phyloP scores from a whole-genome alignment of 2,797 vertebrate species.

The Paramormyrops hopkinsi region DNA sequence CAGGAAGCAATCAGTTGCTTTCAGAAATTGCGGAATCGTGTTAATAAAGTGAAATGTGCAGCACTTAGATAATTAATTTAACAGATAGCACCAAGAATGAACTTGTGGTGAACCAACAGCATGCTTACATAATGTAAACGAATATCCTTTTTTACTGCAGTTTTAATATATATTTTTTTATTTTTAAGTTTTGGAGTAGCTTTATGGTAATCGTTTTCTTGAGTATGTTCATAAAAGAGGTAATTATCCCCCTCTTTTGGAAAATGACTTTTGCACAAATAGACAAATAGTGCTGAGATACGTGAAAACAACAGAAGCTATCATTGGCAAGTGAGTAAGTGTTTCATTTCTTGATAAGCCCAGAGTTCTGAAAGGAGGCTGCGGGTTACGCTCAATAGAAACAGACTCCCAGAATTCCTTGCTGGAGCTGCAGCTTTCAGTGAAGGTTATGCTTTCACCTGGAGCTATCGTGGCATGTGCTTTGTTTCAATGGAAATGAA shows the following conservation, averaged over 20 bases:
- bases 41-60: not conserved
- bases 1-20: not conserved
- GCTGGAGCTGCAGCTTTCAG: not conserved
- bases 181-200: not conserved
- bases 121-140: not conserved
- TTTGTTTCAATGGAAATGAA: constrained; percentile 7
- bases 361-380: not conserved
- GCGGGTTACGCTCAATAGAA: not conserved
- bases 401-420: not conserved
- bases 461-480: not conserved
- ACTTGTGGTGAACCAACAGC: not conserved
- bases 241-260: not conserved
- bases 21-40: not conserved
- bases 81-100: not conserved
- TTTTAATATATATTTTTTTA: not conserved
- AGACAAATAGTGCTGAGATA: not conserved
- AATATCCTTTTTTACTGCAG: not conserved
- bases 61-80: not conserved
- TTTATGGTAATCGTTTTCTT: constrained; percentile 7
- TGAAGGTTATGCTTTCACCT: not conserved
- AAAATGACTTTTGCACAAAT: not conserved
- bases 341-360: not conserved
- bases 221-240: constrained; percentile 9
- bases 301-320: not conserved
- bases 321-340: not conserved